Evolutionary conservation across 2,888 invertebrate species (phyloP).

Genomic region (Andrena marginata): DNA sequence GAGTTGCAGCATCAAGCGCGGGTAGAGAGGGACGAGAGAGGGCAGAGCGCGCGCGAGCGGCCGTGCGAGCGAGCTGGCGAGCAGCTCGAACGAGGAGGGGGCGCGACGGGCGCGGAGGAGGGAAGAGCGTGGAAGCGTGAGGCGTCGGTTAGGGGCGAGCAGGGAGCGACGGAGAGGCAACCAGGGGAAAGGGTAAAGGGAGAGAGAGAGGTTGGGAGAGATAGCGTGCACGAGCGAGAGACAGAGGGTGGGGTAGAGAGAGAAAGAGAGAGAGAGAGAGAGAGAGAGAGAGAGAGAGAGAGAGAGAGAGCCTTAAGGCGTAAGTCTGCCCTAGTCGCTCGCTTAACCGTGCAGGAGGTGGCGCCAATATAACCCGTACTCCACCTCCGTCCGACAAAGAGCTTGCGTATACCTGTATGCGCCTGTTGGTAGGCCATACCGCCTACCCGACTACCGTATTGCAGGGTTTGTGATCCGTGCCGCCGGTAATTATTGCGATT

Average conservation of each 20-base stretch:
- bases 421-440: conserved; percentile 72
- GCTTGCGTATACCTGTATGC: conserved; percentile 81
- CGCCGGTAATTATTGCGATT: conserved; percentile 77
- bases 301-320: conserved; percentile 85
- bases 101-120: conserved; percentile 79
- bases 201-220: conserved; percentile 42
- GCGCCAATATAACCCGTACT: conserved; percentile 84
- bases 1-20: conserved; percentile 71
- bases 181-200: conserved; percentile 52
- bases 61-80: conserved; percentile 75
- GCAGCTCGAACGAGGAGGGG: conserved; percentile 46
- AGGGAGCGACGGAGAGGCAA: conserved; percentile 33
- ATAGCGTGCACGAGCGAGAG: conserved; percentile 82
- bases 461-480: conserved; percentile 76
- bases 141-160: conserved; percentile 77
- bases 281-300: conserved; percentile 69
- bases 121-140: conserved; percentile 27
- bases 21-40: conserved; percentile 74
- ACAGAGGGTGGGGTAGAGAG: conserved; percentile 82
- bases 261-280: conserved; percentile 80
- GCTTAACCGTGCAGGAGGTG: conserved; percentile 88
- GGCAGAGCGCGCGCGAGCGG: conserved; percentile 82
- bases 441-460: conserved; percentile 75
- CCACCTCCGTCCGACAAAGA: conserved; percentile 76
- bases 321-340: conserved; percentile 85